Base-by-base conservation (phyloP, 2,888 invertebrate species). In the Rhamnusium bicolor region DNA sequence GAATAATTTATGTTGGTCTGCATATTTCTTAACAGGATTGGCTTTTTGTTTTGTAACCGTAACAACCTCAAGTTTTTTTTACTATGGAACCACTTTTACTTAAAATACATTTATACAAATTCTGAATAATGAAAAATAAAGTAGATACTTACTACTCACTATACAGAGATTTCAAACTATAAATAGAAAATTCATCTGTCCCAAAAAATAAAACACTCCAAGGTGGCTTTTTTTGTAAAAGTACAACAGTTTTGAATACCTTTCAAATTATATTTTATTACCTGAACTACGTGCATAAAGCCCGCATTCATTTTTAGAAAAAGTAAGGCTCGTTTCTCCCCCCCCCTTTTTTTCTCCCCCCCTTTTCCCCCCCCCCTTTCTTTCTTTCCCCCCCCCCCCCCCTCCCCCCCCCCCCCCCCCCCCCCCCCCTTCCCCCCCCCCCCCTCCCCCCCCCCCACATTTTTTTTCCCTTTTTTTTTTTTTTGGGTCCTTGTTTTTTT, bases 141-240 rank as follows among this genome's bases (percentile, higher is more conserved):
- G 7, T 21, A 62, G 16, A 4, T 78, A 89, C 90, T 89, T 89
- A 95, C 95, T 91, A 91, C 84, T 92, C 91, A 73, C 90, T 88
- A 85, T 93, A 90, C 7, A 97, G 90, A 77, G 89, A 90, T 86
- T 91, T 90, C 61, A 97, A 89, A 85, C 95, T 95, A 75, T 91
- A 92, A 19, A 96, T 84, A 0, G 96, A 94, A 88, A 97, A 97
- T 65, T 91, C 89, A 86, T 97, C 96, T 12, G 95, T 94, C 6
- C 97, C 97, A 87, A 97, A 96, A 88, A 97, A 97, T 56, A 97
- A 84, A n/a, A 94, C 88, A 78, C 90, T 92, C 91, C 91, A 92
- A 40, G 81, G 80, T 1, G n/a, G 83, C 77, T 74, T 78, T 80
- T 29, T 62, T 54, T 29, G 58, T 49, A n/a, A 56, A 70, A 63